A percentile compares a stretch with the other conserved stretches of the same genome.
phyloP scores from a whole-genome alignment of 2,113 vertebrate species.

The Oncorhynchus masou region DNA sequence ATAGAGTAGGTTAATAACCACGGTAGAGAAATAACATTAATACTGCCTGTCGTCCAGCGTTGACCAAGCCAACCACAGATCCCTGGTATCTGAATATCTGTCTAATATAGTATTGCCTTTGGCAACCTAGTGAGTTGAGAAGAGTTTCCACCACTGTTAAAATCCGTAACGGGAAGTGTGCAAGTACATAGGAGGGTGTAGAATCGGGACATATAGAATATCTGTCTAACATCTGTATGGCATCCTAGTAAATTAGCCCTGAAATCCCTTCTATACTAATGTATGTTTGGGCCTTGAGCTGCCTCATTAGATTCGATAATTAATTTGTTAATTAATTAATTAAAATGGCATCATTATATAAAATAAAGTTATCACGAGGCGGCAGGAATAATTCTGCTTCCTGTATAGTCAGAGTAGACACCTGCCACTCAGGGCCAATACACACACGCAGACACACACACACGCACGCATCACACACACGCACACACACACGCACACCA shows the following conservation, averaged over 20 bases:
- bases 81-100: no score
- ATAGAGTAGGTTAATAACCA: constrained; percentile 30
- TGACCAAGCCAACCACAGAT: no score
- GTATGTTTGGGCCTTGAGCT: constrained; percentile 60
- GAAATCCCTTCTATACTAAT: constrained; percentile 27
- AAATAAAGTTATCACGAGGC: constrained; percentile 67
- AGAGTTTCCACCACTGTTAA: no score
- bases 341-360: constrained; percentile 63
- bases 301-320: constrained; percentile 64
- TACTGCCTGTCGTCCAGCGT: no score
- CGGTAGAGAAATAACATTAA: constrained; percentile 31
- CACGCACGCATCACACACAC: no score
- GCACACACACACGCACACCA: no score
- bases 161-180: no score
- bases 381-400: constrained; percentile 41
- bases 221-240: constrained; percentile 36
- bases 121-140: no score
- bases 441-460: no score
- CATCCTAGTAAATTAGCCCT: constrained; percentile 51
- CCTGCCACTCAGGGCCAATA: constrained; percentile 14
- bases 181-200: no score
- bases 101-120: no score
- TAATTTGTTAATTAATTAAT: constrained; percentile 51
- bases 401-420: constrained; percentile 60
- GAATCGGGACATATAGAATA: no score